These are phyloP conservation scores for Drosophila azteca DNA, from an alignment of 1,140 invertebrate species.

Conservation along the genomic window DNA sequence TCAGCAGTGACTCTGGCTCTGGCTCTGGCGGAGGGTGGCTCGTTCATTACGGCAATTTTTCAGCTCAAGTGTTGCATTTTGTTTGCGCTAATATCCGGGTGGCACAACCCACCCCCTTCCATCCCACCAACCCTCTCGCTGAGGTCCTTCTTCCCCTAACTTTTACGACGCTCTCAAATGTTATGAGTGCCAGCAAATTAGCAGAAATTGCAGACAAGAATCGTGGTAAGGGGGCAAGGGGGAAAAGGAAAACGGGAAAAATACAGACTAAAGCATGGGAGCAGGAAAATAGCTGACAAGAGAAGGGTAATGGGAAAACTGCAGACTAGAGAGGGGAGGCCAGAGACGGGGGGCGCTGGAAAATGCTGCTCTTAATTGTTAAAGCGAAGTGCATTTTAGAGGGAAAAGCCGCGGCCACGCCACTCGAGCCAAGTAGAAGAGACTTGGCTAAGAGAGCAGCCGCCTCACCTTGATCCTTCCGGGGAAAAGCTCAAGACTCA, in stretches of 20 bases:
- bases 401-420: background rate
- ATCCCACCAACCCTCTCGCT: too few species aligned
- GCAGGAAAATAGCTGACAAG: too few species aligned
- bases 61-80: constrained; percentile 81
- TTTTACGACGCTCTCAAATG: constrained; percentile 51
- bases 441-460: constrained; percentile 10
- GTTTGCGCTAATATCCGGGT: constrained; percentile 78
- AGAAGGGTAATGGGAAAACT: too few species aligned
- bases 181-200: constrained; percentile 79
- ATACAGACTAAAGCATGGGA: constrained; percentile 5
- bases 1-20: constrained; percentile 53
- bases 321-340: too few species aligned
- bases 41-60: constrained; percentile 80
- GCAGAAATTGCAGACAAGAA: constrained; percentile 65
- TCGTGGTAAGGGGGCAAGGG: background rate
- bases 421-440: constrained; percentile 30
- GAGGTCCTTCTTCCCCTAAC: constrained; percentile 19
- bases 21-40: constrained; percentile 19
- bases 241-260: constrained; percentile 6
- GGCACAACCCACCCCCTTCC: background rate
- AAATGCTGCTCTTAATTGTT: constrained; percentile 62
- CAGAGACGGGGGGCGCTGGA: background rate
- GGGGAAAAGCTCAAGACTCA: constrained; percentile 15
- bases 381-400: constrained; percentile 51
- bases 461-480: constrained; percentile 50